These are phyloP conservation scores for Saturnia pavonia DNA, from an alignment of 2,888 invertebrate species.

Conservation along the genomic window DNA sequence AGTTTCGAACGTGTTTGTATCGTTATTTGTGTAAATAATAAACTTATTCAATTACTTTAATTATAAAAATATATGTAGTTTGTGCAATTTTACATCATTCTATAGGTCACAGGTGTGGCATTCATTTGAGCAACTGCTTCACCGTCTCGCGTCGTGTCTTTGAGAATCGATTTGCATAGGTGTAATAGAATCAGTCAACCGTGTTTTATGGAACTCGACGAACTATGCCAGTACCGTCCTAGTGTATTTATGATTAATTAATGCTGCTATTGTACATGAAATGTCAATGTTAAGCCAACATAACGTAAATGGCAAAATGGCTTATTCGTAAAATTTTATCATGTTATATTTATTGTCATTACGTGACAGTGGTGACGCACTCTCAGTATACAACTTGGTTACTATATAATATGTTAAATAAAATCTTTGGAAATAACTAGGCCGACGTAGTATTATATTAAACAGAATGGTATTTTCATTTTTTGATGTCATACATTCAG, in stretches of 20 bases:
- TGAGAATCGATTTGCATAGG: neutral
- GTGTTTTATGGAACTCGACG: neutral
- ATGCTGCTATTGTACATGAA: too few relatives aligned
- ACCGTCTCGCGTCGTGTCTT: neutral
- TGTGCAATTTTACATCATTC: neutral
- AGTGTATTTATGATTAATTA: neutral
- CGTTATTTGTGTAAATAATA: constrained; percentile 19
- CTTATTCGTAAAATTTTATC: too few relatives aligned
- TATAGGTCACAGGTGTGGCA: neutral
- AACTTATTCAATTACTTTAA: neutral
- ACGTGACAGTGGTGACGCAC: too few relatives aligned
- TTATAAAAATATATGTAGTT: neutral
- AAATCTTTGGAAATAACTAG: too few relatives aligned
- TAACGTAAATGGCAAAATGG: too few relatives aligned
- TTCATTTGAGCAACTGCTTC: neutral
- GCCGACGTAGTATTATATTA: too few relatives aligned
- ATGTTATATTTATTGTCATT: too few relatives aligned
- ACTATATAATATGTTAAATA: too few relatives aligned
- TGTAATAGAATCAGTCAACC: neutral
- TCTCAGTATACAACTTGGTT: too few relatives aligned
- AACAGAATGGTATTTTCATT: too few relatives aligned
- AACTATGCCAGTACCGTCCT: neutral
- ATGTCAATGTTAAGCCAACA: too few relatives aligned
- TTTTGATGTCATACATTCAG: too few relatives aligned
- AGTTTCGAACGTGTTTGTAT: constrained; percentile 23